These are phyloP conservation scores for Melanocharis versteri DNA, from an alignment of 2,113 vertebrate species.

Conservation along the genomic window DNA sequence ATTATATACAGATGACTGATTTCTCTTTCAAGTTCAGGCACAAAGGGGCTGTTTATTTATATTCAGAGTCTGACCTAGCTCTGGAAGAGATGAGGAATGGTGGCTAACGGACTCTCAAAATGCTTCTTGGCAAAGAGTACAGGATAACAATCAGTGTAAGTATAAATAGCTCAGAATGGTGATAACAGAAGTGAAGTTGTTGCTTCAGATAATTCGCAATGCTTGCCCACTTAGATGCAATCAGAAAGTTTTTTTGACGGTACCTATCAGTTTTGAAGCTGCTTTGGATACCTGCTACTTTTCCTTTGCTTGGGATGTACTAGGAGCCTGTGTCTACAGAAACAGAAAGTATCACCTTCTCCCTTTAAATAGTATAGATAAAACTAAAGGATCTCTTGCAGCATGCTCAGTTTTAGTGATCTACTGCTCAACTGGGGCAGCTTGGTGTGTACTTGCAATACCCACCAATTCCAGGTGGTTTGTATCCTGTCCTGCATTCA, in stretches of 20 bases:
- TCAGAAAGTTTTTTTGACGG: neutral
- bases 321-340: neutral
- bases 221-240: constrained; percentile 22
- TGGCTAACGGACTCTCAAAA: constrained; percentile 30
- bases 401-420: neutral
- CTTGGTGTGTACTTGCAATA: neutral
- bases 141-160: constrained; percentile 7
- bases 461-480: neutral
- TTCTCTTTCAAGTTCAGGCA: constrained; percentile 71
- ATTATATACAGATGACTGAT: constrained; percentile 74
- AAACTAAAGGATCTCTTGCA: neutral
- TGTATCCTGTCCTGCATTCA: neutral
- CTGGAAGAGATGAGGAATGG: constrained; percentile 38
- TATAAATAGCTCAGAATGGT: constrained; percentile 4
- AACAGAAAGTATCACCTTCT: neutral
- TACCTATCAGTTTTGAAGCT: neutral
- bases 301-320: neutral
- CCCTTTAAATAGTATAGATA: neutral
- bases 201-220: constrained; percentile 14
- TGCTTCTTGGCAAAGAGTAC: constrained; percentile 37
- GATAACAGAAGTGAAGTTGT: constrained; percentile 33
- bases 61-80: constrained; percentile 64
- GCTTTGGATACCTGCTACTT: neutral
- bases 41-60: constrained; percentile 67
- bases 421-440: neutral